Evolutionary conservation across 2,888 invertebrate genomes (phyloP).

Genomic region (Hirtodrosophila histrioides): DNA sequence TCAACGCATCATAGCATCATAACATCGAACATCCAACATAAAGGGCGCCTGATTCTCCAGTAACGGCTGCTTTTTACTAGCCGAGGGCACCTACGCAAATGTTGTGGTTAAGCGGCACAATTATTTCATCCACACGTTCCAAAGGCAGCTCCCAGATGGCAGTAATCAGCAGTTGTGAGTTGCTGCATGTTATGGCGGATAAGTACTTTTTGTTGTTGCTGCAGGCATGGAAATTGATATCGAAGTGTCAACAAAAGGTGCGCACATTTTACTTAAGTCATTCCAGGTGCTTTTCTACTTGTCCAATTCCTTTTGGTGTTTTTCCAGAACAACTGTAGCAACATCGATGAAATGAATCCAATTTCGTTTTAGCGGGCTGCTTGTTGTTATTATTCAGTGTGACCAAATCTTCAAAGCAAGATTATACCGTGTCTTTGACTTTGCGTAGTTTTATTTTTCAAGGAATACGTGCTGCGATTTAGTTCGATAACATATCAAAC

Average conservation of each 20-base stretch:
- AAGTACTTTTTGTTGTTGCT: slow-evolving; percentile 88
- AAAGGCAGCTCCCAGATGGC: slow-evolving; percentile 95
- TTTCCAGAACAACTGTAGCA: slow-evolving; percentile 89
- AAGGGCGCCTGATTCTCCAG: no score
- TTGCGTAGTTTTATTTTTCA: no score
- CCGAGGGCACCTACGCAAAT: slow-evolving; percentile 95
- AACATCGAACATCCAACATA: slow-evolving; percentile 85
- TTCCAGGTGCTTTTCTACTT: slow-evolving; percentile 92
- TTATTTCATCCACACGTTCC: slow-evolving; percentile 93
- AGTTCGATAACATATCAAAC: background rate
- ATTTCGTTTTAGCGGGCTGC: slow-evolving; percentile 66
- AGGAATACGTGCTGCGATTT: no score
- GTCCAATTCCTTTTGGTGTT: slow-evolving; percentile 87
- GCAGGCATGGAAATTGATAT: background rate
- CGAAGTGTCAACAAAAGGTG: background rate
- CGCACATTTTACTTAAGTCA: slow-evolving; percentile 86
- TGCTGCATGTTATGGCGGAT: slow-evolving; percentile 90
- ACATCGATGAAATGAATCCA: slow-evolving; percentile 85
- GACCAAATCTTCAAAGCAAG: no score
- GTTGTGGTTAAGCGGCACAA: slow-evolving; percentile 91
- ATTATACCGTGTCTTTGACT: no score
- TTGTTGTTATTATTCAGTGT: no score
- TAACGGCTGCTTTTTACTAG: slow-evolving; percentile 90
- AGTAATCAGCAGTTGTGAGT: slow-evolving; percentile 94
- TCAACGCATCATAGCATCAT: slow-evolving; percentile 86